phyloP scores from a whole-genome alignment of 2,113 vertebrate species.

The Prochilodus magdalenae region DNA sequence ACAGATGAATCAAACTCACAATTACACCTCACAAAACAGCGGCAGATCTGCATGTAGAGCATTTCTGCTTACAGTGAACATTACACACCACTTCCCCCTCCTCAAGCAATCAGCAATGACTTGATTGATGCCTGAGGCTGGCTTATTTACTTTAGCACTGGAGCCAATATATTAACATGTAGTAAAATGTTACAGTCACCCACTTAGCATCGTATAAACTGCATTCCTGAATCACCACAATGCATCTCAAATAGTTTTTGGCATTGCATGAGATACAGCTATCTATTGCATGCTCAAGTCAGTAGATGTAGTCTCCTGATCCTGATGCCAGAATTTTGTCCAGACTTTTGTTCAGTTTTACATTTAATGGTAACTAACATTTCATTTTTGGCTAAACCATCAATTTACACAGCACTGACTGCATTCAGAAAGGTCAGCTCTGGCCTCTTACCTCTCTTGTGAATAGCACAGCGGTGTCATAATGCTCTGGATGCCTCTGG shows the following conservation, averaged over 20 bases:
- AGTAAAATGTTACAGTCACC: no score
- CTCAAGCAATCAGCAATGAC: no score
- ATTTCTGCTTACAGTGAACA: conserved; percentile 5
- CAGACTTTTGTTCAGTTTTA: background rate
- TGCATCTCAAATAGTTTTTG: no score
- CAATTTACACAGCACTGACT: background rate
- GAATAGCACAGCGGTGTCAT: conserved; percentile 92
- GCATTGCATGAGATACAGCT: no score
- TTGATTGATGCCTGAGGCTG: no score
- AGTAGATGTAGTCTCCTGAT: background rate
- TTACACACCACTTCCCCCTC: no score
- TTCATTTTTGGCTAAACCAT: background rate
- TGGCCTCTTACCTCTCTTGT: conserved; percentile 86
- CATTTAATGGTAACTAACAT: background rate
- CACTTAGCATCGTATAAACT: no score
- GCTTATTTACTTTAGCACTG: no score
- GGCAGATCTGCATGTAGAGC: background rate
- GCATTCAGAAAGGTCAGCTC: background rate
- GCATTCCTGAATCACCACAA: no score
- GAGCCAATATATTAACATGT: no score
- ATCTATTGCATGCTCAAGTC: no score
- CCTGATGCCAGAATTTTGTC: background rate
- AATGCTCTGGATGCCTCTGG: conserved; percentile 90
- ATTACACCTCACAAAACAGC: conserved; percentile 57
- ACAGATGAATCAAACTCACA: conserved; percentile 37